Conservation (phyloP, 2,113 vertebrate genomes). For the Scopus umbretta region DNA sequence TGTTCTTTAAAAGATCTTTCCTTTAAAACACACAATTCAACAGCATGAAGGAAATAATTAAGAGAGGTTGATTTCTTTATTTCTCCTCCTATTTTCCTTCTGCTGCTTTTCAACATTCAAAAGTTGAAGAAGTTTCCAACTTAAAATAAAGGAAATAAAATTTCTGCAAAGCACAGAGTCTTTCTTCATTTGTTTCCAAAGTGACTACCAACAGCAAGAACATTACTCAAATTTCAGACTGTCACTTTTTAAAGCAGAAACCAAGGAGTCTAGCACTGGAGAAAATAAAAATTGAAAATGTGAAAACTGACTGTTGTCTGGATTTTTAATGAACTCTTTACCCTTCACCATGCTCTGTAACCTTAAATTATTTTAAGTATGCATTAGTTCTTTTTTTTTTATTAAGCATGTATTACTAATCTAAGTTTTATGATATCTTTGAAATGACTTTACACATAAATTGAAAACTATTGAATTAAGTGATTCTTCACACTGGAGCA, state of each 20-base stretch:
- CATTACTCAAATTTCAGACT: not conserved
- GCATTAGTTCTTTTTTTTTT: not conserved
- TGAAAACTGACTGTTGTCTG: not conserved
- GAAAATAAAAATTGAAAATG: not conserved
- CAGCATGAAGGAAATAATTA: not conserved
- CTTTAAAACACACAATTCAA: not conserved
- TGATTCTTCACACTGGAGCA: not conserved
- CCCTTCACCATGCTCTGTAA: not conserved
- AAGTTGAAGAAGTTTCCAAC: not conserved
- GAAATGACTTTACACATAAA: not conserved
- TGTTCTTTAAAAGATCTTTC: not conserved
- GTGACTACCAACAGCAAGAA: not conserved
- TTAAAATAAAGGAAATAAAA: not conserved
- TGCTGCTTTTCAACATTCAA: not conserved
- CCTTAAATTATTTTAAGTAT: not conserved
- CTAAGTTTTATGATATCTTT: not conserved
- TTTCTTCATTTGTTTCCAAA: not conserved
- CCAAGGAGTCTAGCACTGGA: not conserved
- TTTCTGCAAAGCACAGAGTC: not conserved
- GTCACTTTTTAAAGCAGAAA: not conserved
- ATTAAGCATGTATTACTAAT: not conserved
- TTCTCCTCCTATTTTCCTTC: not conserved
- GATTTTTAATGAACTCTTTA: not conserved
- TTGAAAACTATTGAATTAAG: not conserved
- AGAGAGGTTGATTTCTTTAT: not conserved